A percentile compares a stretch with the other conserved stretches of the same genome.
Evolutionary conservation across 2,113 vertebrate genomes (phyloP).

Genomic region (Regulus satrapa): DNA sequence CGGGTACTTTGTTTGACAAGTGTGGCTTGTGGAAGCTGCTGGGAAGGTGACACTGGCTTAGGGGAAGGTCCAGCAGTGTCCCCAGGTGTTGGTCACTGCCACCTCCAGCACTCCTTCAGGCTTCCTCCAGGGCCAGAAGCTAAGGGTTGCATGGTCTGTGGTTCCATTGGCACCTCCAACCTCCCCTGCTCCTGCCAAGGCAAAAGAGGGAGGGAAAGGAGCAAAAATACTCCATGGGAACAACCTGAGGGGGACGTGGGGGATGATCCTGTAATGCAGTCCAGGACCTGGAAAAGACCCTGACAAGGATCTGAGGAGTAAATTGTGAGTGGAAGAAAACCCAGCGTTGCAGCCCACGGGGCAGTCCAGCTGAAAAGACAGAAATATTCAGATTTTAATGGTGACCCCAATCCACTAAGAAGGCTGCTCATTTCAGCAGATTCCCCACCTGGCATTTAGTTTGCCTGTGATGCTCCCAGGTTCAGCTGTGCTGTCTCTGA

Average conservation of each 20-base stretch:
- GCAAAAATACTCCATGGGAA: not conserved
- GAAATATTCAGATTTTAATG: not conserved
- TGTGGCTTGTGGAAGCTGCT: not conserved
- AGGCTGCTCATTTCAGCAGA: not conserved
- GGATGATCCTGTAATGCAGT: not conserved
- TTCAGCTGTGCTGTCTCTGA: not conserved
- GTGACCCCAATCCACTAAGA: not conserved
- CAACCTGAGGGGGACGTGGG: not conserved
- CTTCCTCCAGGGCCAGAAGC: not conserved
- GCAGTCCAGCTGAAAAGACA: not conserved
- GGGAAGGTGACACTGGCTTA: not conserved
- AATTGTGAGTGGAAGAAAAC: not conserved
- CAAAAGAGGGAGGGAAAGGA: not conserved
- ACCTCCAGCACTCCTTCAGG: not conserved
- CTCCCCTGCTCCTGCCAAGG: not conserved
- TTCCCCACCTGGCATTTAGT: not conserved
- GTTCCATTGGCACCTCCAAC: not conserved
- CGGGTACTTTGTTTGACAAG: fast-evolving
- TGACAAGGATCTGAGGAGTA: not conserved
- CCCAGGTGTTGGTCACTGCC: not conserved
- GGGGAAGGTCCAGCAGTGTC: not conserved
- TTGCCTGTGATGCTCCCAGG: not conserved
- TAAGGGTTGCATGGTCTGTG: not conserved
- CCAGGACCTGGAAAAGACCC: not conserved
- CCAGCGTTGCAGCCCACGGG: not conserved